Base-by-base conservation (phyloP, 2,797 vertebrate genomes). In the Pseudomugil tenellus region DNA sequence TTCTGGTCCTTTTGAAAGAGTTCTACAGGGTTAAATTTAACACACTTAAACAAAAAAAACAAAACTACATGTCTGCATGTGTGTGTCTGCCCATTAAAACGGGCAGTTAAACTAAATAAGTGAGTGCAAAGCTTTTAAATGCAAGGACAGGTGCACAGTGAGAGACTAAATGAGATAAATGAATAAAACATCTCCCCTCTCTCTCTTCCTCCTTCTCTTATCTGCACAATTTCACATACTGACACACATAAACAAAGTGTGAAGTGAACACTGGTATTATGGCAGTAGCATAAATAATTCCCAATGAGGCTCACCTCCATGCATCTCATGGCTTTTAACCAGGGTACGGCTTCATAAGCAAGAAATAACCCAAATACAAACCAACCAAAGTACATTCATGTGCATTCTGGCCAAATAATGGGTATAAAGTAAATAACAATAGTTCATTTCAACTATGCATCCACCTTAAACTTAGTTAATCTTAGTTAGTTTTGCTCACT, bases 281-380 rank as follows among this genome's bases (percentile, higher is more conserved):
- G 96, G 97, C 95, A 94, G 96, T 96, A 94, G 92, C 93, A 97
- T 97, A 95, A 97, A 98, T 98, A 96, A 97, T 97, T 97, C 96
- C 96, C 95, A 89, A 92, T 57, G 92, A 91, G 83, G 94, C 94
- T 92, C 84, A 92, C 93, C 93, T 94, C 93, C 92, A 93, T 96
- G 95, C 94, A 94, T 93, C 90, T 86, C 92, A 92, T 95, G 96
- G n/a, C n/a, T n/a, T n/a, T n/a, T n/a, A n/a, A n/a, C n/a, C n/a
- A n/a, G n/a, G n/a, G n/a, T n/a, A n/a, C n/a, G n/a, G n/a, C n/a
- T n/a, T n/a, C n/a, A n/a, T 4, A 48, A 6, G 43, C 19, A 11
- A 48, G 9, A 11, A 11, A 13, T 4, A 2, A 4, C 3, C 21
- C 2, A 21, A 48, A 48, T 23, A 62, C 13, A 56, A 76, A 66